These are phyloP conservation scores for Drosophila neocordata DNA, from an alignment of 1,140 invertebrate genomes.

Conservation along the genomic window DNA sequence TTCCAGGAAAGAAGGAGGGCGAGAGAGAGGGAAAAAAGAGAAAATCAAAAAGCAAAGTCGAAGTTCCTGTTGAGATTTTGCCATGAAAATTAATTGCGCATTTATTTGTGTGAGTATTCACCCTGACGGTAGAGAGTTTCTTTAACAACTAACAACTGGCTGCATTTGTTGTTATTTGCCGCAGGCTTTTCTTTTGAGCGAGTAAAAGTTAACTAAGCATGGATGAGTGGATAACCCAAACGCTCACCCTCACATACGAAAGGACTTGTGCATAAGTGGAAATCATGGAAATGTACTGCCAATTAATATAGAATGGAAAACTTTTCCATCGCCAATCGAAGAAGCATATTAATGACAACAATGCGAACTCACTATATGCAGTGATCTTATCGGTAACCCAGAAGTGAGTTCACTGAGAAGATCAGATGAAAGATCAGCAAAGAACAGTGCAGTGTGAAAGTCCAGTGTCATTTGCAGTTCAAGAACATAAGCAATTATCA, in stretches of 20 bases:
- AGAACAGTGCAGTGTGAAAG: background rate
- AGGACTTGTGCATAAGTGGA: background rate
- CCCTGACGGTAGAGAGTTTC: conserved; percentile 26
- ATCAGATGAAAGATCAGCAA: conserved; percentile 21
- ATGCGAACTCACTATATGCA: background rate
- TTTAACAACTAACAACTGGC: conserved; percentile 45
- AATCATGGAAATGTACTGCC: conserved; percentile 18
- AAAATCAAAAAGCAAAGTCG: conserved; percentile 20
- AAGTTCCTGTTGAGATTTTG: conserved; percentile 61
- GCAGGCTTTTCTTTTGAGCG: conserved; percentile 12
- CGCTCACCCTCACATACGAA: background rate
- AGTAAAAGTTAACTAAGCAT: conserved; percentile 52
- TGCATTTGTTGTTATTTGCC: conserved; percentile 41
- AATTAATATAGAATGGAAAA: conserved; percentile 6
- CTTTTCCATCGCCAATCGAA: background rate
- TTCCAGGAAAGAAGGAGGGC: conserved; percentile 17
- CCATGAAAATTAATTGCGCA: conserved; percentile 79
- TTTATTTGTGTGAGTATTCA: conserved; percentile 74
- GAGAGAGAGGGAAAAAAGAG: background rate
- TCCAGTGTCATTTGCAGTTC: conserved; percentile 38
- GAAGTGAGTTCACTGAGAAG: background rate
- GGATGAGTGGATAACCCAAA: conserved; percentile 30
- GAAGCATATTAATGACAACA: background rate
- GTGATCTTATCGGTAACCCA: background rate
- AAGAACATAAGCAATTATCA: conserved; percentile 25